These are phyloP conservation scores for Oreocharis arfaki DNA, from an alignment of 2,113 vertebrate genomes.

Conservation along the genomic window DNA sequence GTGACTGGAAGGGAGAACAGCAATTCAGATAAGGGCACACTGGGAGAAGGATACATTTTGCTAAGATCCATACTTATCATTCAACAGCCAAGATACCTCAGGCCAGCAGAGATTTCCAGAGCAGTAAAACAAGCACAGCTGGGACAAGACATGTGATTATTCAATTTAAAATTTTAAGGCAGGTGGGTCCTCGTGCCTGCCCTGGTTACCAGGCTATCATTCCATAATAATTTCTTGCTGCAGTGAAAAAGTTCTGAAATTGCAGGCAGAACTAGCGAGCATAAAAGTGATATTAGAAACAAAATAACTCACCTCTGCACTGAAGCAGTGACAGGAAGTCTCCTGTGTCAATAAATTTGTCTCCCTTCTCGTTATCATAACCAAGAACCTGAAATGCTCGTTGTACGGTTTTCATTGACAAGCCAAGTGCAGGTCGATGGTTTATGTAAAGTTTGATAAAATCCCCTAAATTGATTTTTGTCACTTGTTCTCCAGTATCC, in stretches of 20 bases:
- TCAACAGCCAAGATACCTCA: not conserved
- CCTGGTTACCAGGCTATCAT: not conserved
- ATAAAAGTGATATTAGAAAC: not conserved
- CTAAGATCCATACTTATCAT: not conserved
- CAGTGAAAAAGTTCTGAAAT: not conserved
- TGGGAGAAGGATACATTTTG: not conserved
- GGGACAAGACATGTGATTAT: not conserved
- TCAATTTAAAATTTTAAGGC: not conserved
- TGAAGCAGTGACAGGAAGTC: constrained; percentile 81
- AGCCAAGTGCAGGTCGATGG: constrained; percentile 82
- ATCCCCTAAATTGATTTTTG: constrained; percentile 80
- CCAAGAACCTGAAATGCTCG: constrained; percentile 79
- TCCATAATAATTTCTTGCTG: not conserved
- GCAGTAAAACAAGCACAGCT: not conserved
- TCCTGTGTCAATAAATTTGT: constrained; percentile 72
- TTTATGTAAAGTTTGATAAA: constrained; percentile 92
- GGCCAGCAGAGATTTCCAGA: not conserved
- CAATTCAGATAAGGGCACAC: not conserved
- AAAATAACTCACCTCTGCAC: constrained; percentile 74
- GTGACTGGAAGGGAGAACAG: not conserved
- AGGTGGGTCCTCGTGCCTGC: not conserved
- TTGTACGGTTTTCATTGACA: constrained; percentile 68
- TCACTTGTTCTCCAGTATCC: constrained; percentile 81
- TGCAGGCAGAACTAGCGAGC: not conserved
- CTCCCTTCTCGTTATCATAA: constrained; percentile 49